phyloP scores from a whole-genome alignment of 2,113 vertebrate species.

The Perccottus glenii region DNA sequence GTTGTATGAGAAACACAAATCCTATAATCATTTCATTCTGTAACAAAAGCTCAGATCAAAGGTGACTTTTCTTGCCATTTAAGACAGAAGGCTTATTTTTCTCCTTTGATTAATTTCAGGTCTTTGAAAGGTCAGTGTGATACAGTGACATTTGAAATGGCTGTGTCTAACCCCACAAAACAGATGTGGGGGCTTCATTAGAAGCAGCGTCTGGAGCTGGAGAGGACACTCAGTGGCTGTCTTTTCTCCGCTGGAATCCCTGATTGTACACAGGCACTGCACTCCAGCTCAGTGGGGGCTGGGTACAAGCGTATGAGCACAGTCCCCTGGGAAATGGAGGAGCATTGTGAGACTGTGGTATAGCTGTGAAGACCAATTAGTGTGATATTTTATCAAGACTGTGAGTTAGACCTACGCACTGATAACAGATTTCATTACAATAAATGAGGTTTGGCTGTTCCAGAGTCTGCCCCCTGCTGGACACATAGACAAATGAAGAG shows the following conservation, averaged over 20 bases:
- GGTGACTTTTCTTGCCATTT: slow-evolving; percentile 62
- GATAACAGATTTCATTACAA: slow-evolving; percentile 51
- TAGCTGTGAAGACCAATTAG: slow-evolving; percentile 79
- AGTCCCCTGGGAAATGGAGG: slow-evolving; percentile 75
- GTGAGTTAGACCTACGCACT: slow-evolving; percentile 45
- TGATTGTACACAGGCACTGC: slow-evolving; percentile 33
- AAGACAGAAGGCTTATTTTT: slow-evolving; percentile 45
- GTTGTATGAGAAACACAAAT: no score
- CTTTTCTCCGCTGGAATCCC: slow-evolving; percentile 31
- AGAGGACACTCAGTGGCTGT: slow-evolving; percentile 27
- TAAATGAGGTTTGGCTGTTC: slow-evolving; percentile 19
- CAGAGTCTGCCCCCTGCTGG: slow-evolving; percentile 67
- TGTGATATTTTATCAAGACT: slow-evolving; percentile 64
- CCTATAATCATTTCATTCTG: neutral
- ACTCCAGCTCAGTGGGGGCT: slow-evolving; percentile 32
- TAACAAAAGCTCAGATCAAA: slow-evolving; percentile 38
- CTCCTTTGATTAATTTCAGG: slow-evolving; percentile 69
- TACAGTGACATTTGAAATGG: slow-evolving; percentile 75
- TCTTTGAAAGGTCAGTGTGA: slow-evolving; percentile 69
- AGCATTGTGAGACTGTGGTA: slow-evolving; percentile 65
- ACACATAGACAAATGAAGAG: slow-evolving; percentile 21
- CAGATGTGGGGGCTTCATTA: slow-evolving; percentile 53
- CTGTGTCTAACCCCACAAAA: slow-evolving; percentile 50
- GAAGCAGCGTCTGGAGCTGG: slow-evolving; percentile 11
- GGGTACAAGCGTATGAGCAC: slow-evolving; percentile 33